These are phyloP conservation scores for Trachelus stipa DNA, from an alignment of 2,888 invertebrate genomes.

Conservation along the genomic window DNA sequence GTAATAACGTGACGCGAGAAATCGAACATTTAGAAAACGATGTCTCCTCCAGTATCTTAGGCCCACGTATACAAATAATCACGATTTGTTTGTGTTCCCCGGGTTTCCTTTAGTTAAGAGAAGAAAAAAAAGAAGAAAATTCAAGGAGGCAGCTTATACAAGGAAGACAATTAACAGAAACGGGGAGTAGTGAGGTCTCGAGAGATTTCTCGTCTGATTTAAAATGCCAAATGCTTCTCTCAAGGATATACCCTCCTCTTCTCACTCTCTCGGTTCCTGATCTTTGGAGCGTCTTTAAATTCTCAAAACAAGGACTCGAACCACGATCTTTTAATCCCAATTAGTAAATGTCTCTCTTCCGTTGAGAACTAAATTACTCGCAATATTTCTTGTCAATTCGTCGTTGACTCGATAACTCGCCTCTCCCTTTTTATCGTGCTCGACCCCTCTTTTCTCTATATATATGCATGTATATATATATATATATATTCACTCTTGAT, in stretches of 20 bases:
- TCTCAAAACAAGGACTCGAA: neutral
- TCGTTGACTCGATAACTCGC: neutral
- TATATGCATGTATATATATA: neutral
- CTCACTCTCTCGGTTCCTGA: neutral
- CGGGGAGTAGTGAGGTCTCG: neutral
- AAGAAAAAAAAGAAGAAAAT: neutral
- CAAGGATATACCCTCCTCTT: neutral
- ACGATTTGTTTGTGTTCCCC: neutral
- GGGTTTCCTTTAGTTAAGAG: neutral
- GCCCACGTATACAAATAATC: neutral
- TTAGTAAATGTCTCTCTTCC: neutral
- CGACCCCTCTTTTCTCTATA: conserved; percentile 1
- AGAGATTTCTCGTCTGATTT: neutral
- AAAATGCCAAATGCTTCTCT: neutral
- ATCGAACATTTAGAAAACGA: neutral
- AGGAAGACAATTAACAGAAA: neutral
- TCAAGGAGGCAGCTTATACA: neutral
- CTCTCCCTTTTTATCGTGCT: neutral
- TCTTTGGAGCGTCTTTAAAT: neutral
- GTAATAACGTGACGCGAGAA: neutral
- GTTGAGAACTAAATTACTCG: neutral
- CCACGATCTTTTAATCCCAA: neutral
- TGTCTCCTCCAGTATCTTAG: neutral
- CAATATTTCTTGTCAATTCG: neutral
- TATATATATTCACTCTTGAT: conserved; percentile 1